These are phyloP conservation scores for Lucinisca nassula DNA, from an alignment of 2,888 invertebrate genomes.

Conservation along the genomic window DNA sequence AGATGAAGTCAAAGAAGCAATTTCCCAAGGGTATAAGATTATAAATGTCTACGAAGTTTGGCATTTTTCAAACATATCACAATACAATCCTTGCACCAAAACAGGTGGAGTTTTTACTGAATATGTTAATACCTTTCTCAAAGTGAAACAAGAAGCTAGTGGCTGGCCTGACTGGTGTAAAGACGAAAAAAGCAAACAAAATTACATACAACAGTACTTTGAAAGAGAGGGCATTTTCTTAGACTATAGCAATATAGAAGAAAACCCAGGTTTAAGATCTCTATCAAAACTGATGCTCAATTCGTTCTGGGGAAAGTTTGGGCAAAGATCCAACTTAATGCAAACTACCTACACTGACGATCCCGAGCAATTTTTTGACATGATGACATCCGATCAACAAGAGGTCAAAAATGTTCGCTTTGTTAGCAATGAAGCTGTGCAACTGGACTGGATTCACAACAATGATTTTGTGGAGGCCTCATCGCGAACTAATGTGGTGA, in stretches of 20 bases:
- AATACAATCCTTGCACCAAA: constrained; percentile 42
- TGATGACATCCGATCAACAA: constrained; percentile 54
- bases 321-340: constrained; percentile 45
- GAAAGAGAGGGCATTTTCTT: constrained; percentile 59
- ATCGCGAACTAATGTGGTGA: constrained; percentile 52
- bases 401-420: constrained; percentile 48
- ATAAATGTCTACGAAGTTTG: constrained; percentile 83
- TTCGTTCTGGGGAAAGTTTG: constrained; percentile 66
- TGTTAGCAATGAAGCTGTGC: constrained; percentile 51
- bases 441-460: constrained; percentile 34
- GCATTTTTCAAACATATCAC: constrained; percentile 75
- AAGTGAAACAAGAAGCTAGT: constrained; percentile 74
- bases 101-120: constrained; percentile 77
- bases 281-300: constrained; percentile 50
- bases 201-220: constrained; percentile 67
- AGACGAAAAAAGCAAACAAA: constrained; percentile 60
- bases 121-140: constrained; percentile 78
- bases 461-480: constrained; percentile 49
- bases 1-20: constrained; percentile 83
- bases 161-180: constrained; percentile 72
- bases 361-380: constrained; percentile 41
- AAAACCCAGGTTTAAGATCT: constrained; percentile 53
- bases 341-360: constrained; percentile 35
- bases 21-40: constrained; percentile 81
- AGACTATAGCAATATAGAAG: constrained; percentile 39